phyloP scores from a whole-genome alignment of 2,113 vertebrate genomes.

The Anguilla rostrata region DNA sequence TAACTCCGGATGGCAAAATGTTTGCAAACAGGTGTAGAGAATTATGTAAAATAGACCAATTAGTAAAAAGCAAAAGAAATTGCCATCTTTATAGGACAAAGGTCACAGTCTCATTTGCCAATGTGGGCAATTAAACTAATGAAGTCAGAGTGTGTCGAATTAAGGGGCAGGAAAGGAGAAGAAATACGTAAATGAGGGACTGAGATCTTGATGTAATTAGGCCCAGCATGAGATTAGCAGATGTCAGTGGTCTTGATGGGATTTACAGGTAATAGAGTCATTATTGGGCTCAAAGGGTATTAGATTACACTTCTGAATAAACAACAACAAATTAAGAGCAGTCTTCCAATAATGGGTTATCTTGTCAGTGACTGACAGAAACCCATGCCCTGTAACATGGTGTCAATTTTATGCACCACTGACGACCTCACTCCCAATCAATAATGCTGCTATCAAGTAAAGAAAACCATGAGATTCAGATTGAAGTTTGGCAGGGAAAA shows the following conservation, averaged over 20 bases:
- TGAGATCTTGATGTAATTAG: slow-evolving; percentile 76
- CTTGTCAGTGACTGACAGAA: slow-evolving; percentile 73
- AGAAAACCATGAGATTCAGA: slow-evolving; percentile 58
- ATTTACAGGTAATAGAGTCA: slow-evolving; percentile 76
- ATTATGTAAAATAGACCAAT: slow-evolving; percentile 34
- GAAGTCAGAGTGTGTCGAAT: slow-evolving; percentile 62
- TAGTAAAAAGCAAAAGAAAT: slow-evolving; percentile 37
- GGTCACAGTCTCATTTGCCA: slow-evolving; percentile 52
- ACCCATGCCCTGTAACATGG: slow-evolving; percentile 75
- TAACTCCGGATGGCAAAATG: slow-evolving; percentile 22
- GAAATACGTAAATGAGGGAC: slow-evolving; percentile 76
- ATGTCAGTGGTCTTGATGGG: slow-evolving; percentile 53
- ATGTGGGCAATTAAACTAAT: slow-evolving; percentile 58
- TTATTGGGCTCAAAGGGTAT: slow-evolving; percentile 66
- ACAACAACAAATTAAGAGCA: slow-evolving; percentile 79
- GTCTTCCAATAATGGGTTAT: slow-evolving; percentile 72
- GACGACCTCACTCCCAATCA: slow-evolving; percentile 69
- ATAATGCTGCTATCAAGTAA: slow-evolving; percentile 72
- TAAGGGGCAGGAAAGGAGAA: slow-evolving; percentile 68
- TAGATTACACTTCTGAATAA: slow-evolving; percentile 78
- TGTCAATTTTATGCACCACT: slow-evolving; percentile 82
- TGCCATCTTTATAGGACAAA: slow-evolving; percentile 45
- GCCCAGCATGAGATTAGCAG: slow-evolving; percentile 72
- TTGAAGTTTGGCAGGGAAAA: slow-evolving; percentile 42
- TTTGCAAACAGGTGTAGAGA: slow-evolving; percentile 30